phyloP scores from a whole-genome alignment of 1,140 invertebrate species.

The Drosophila pseudoobscura region DNA sequence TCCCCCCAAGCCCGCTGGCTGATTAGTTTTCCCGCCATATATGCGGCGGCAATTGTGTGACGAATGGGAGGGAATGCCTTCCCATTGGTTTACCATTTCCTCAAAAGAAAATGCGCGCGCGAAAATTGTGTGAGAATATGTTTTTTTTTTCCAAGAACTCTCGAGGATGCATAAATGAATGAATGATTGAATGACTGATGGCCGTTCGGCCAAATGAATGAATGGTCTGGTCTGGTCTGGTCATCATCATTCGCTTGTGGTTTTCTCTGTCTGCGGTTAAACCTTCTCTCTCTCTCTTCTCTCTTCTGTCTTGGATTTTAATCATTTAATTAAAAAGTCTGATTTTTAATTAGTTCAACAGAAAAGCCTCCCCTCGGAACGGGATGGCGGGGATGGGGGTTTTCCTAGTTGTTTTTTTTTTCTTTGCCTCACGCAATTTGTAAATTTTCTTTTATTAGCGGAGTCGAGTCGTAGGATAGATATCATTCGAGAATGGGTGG shows the following conservation, averaged over 20 bases:
- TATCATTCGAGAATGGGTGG: slow-evolving; percentile 50
- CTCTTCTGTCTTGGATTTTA: slow-evolving; percentile 48
- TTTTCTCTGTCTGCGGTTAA: slow-evolving; percentile 21
- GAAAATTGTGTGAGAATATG: slow-evolving; percentile 72
- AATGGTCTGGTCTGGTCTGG: slow-evolving; percentile 28
- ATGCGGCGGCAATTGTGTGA: slow-evolving; percentile 56
- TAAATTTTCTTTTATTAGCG: slow-evolving; percentile 66
- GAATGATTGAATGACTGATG: slow-evolving; percentile 19
- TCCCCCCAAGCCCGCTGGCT: not conserved
- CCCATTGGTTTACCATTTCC: slow-evolving; percentile 78
- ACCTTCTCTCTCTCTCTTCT: not conserved
- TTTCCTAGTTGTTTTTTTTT: slow-evolving; percentile 20
- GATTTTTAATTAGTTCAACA: slow-evolving; percentile 70
- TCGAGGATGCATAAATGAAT: slow-evolving; percentile 26
- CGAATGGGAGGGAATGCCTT: slow-evolving; percentile 58
- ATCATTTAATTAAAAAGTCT: slow-evolving; percentile 81
- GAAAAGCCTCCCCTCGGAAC: slow-evolving; percentile 41
- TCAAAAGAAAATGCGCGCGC: slow-evolving; percentile 59
- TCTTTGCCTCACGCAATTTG: slow-evolving; percentile 68
- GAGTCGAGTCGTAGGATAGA: slow-evolving; percentile 18
- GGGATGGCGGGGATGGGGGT: slow-evolving; percentile 1
- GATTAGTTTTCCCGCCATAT: slow-evolving; percentile 37
- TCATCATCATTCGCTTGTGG: slow-evolving; percentile 28
- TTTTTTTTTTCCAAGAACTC: slow-evolving; percentile 56
- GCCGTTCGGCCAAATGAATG: slow-evolving; percentile 36